phyloP scores from a whole-genome alignment of 2,797 vertebrate species.

The Sebastes paucispinis region DNA sequence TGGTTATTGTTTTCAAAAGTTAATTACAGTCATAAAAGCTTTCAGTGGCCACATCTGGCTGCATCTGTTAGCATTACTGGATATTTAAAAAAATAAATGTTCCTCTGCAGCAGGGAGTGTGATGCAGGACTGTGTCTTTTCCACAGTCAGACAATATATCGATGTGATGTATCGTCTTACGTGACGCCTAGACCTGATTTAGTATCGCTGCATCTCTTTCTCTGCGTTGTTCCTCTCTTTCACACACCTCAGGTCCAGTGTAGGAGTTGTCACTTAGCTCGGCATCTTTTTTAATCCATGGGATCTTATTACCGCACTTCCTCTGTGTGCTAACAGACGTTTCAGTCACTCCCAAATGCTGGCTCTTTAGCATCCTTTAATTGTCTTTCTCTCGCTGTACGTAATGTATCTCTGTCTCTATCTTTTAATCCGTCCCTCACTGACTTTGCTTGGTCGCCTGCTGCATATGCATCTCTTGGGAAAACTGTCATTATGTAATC shows the following conservation, averaged over 20 bases:
- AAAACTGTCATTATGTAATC: conserved; percentile 40
- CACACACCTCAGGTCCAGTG: conserved; percentile 12
- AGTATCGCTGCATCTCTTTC: conserved; percentile 8
- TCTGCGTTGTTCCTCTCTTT: conserved; percentile 2
- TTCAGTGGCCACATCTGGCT: background rate
- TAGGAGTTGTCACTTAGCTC: conserved; percentile 13
- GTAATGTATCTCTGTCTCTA: conserved; percentile 10
- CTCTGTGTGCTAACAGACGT: conserved; percentile 30
- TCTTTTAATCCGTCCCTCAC: conserved; percentile 52
- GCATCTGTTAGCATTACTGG: background rate
- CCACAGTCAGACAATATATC: background rate
- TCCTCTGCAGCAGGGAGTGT: background rate
- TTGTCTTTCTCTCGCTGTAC: background rate
- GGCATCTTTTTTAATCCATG: conserved; percentile 42
- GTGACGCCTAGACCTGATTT: background rate
- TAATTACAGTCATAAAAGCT: background rate
- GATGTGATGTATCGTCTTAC: conserved; percentile 1
- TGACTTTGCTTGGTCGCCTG: conserved; percentile 47
- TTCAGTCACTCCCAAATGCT: conserved; percentile 21
- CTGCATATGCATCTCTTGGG: conserved; percentile 35
- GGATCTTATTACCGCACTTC: conserved; percentile 20
- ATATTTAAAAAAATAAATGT: background rate
- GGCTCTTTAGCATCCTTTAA: conserved; percentile 28
- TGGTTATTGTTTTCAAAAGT: background rate
- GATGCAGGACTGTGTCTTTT: background rate